Evolutionary conservation across 2,888 invertebrate species (phyloP).

Genomic region (Nycteola revayana): DNA sequence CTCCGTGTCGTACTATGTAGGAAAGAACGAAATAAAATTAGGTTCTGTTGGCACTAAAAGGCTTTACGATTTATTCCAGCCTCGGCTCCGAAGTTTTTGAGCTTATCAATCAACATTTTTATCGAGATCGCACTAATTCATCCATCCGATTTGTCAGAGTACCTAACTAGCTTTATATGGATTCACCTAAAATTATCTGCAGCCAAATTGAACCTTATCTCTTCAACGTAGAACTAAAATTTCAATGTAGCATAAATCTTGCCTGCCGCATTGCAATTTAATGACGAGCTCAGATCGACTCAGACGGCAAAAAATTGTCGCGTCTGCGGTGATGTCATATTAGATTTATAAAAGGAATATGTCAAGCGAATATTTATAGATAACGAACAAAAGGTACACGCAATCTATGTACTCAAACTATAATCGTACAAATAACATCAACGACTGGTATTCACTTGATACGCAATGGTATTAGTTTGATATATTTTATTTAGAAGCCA

Average conservation of each 20-base stretch:
- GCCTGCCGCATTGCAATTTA: constrained; percentile 44
- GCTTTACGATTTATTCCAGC: constrained; percentile 8
- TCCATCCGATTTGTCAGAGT: constrained; percentile 47
- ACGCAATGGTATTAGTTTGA: too few relatives aligned
- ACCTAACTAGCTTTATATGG: constrained; percentile 35
- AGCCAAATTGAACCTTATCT: constrained; percentile 11
- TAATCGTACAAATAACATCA: too few relatives aligned
- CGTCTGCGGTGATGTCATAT: constrained; percentile 52
- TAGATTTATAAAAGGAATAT: constrained; percentile 37
- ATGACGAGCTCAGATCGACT: constrained; percentile 41
- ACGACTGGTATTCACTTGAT: too few relatives aligned
- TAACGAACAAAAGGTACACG: too few relatives aligned
- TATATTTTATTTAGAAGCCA: constrained; percentile 19
- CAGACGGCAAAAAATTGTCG: constrained; percentile 54
- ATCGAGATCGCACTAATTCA: constrained; percentile 41
- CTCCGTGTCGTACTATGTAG: constrained; percentile 2
- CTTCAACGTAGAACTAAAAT: constrained; percentile 28
- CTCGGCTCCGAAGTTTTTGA: constrained; percentile 9
- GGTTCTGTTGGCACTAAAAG: constrained; percentile 9
- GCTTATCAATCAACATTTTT: constrained; percentile 27
- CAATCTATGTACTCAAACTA: too few relatives aligned
- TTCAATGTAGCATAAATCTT: constrained; percentile 24
- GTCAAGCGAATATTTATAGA: constrained; percentile 19
- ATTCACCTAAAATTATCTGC: constrained; percentile 13
- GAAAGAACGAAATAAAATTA: too few relatives aligned